These are phyloP conservation scores for Coelinius sp. DNA, from an alignment of 2,888 invertebrate species.

Conservation along the genomic window DNA sequence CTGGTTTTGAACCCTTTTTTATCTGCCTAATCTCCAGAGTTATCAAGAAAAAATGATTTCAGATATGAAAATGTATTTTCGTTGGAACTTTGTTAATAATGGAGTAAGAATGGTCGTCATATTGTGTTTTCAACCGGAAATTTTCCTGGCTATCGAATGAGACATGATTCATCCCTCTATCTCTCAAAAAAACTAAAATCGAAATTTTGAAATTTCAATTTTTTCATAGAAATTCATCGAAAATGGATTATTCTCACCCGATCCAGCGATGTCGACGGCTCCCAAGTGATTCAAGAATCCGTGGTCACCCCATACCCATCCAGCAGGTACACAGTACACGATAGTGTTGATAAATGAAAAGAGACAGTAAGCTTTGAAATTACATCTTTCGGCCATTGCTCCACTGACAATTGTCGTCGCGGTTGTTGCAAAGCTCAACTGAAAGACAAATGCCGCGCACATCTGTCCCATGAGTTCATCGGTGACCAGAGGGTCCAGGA, in stretches of 20 bases:
- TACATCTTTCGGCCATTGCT: constrained; percentile 94
- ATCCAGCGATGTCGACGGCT: constrained; percentile 93
- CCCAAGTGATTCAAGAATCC: constrained; percentile 88
- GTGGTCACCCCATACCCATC: constrained; percentile 93
- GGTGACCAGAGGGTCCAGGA: constrained; percentile 80
- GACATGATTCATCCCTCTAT: no score
- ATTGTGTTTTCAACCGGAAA: no score
- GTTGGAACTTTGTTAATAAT: no score
- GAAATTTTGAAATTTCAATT: no score
- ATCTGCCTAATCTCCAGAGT: no score
- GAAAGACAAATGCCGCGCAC: constrained; percentile 91
- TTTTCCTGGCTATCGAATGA: no score
- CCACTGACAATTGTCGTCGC: constrained; percentile 94
- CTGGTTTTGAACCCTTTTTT: no score
- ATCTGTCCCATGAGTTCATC: constrained; percentile 87
- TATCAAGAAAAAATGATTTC: no score
- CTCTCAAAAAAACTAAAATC: no score
- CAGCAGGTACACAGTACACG: constrained; percentile 93
- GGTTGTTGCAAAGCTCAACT: constrained; percentile 90
- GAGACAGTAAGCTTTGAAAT: constrained; percentile 91
- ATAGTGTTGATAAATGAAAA: constrained; percentile 91
- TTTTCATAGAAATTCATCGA: no score
- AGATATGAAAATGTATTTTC: no score
- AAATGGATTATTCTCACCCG: constrained; percentile 60
- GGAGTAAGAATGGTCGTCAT: no score